Conservation (phyloP, 1,140 invertebrate species). For the Lordiphosa mommai region DNA sequence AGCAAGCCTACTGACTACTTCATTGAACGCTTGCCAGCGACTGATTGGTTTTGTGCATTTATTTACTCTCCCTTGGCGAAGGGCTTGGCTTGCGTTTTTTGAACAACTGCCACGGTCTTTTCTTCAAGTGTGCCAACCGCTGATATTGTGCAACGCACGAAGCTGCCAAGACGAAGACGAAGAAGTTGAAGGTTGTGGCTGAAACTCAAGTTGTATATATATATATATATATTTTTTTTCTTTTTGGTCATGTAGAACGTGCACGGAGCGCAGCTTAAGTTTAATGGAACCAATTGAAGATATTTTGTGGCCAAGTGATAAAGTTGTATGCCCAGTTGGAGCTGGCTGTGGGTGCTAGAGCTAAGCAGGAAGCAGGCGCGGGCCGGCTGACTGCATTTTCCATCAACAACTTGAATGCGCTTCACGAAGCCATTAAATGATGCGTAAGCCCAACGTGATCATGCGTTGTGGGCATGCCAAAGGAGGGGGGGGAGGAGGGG, state of each 20-base stretch:
- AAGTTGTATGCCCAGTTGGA: constrained; percentile 70
- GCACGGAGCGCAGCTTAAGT: constrained; percentile 63
- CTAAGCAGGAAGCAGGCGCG: constrained; percentile 19
- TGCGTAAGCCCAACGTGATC: constrained; percentile 68
- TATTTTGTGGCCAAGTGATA: constrained; percentile 77
- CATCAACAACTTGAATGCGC: constrained; percentile 54
- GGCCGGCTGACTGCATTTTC: constrained; percentile 27
- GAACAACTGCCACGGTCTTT: no score
- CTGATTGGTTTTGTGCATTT: no score
- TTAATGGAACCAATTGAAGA: constrained; percentile 78
- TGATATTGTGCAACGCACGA: constrained; percentile 5
- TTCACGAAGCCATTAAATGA: constrained; percentile 72
- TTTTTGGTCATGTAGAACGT: constrained; percentile 46
- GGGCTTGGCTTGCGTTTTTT: no score
- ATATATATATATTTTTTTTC: background rate
- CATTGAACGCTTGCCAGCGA: no score
- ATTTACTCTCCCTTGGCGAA: no score
- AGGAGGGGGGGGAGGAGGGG: background rate
- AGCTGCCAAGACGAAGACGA: background rate
- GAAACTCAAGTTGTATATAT: background rate
- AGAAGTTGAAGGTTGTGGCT: background rate
- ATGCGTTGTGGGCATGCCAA: constrained; percentile 35
- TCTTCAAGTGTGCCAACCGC: no score
- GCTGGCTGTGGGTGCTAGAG: constrained; percentile 22
- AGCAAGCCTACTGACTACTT: no score